phyloP scores from a whole-genome alignment of 1,140 invertebrate genomes.

The Drosophila nigrodunni region DNA sequence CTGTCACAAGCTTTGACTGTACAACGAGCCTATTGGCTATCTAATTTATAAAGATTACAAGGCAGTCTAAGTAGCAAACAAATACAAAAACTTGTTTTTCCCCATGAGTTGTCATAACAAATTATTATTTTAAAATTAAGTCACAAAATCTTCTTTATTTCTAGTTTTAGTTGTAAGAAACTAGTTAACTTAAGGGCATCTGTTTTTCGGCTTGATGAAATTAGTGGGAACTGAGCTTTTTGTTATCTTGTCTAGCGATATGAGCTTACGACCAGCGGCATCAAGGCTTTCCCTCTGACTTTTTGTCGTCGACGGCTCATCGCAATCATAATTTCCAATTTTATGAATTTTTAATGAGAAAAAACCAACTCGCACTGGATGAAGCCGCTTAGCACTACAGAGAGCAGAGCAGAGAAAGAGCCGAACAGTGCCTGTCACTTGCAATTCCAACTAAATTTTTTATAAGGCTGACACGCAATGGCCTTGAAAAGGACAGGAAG shows the following conservation, averaged over 20 bases:
- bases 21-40: not conserved
- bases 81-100: no score
- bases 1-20: slow-evolving; percentile 17
- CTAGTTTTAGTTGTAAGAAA: not conserved
- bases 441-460: slow-evolving; percentile 76
- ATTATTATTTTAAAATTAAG: no score
- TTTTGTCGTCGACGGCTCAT: slow-evolving; percentile 75
- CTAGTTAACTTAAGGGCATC: not conserved
- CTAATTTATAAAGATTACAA: not conserved
- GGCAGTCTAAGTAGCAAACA: not conserved
- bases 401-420: no score
- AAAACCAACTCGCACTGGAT: slow-evolving; percentile 45
- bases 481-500: slow-evolving; percentile 48
- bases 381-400: slow-evolving; percentile 24
- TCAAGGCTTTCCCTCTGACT: slow-evolving; percentile 64
- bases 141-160: not conserved
- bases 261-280: slow-evolving; percentile 18
- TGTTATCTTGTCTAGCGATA: slow-evolving; percentile 7
- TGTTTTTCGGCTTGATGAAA: not conserved
- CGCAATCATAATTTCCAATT: slow-evolving; percentile 80
- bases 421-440: slow-evolving; percentile 63
- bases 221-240: not conserved
- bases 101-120: no score
- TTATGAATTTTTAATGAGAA: slow-evolving; percentile 83
- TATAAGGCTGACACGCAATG: slow-evolving; percentile 61